Base-by-base conservation (phyloP, 2,797 vertebrate genomes). In the Cygnus olor region DNA sequence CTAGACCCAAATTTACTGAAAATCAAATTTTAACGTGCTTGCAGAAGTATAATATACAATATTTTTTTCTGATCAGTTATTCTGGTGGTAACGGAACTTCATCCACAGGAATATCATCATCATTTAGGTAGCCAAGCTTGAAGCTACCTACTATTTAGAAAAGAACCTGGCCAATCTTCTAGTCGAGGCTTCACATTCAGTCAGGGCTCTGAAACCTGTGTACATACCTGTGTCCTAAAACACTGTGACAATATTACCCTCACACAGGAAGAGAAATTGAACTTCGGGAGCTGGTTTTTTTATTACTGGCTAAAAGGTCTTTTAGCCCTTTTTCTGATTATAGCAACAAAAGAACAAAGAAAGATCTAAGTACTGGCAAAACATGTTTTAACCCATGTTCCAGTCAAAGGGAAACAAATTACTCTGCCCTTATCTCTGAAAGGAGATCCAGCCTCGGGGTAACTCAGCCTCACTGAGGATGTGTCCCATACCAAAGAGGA, bases 341-440 rank as follows among this genome's bases (percentile, higher is more conserved):
- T 66, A 76, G 77, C 61, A 87, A 81, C 88, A 94, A 81, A 88
- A 91, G 89, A 94, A 91, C 65, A 97, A 95, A 95, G 85, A 56
- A 86, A 81, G 71, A 88, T 68, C 74, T 85, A 88, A 96, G 66
- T 71, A 88, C 93, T 94, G 81, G 92, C 86, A 92, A 92, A 90
- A 90, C 95, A 90, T 74, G 72, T 91, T 94, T 95, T 95, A 95
- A 94, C 73, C 88, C 54, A 76, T 94, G 95, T 93, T 92, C 53
- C 51, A 1, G 0, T 97, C 93, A 97, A 97, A 97, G 22, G 34
- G 86, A 88, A 95, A 97, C 96, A 97, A 97, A 95, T 96, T 96
- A 82, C 38, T 91, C 70, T 92, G 58, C 42, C 68, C 63, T 97
- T 97, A 95, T 96, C 95, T 96, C 70, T 96, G 94, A 97, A 97